phyloP scores from a whole-genome alignment of 2,797 vertebrate genomes.

The Pteropus rufus region DNA sequence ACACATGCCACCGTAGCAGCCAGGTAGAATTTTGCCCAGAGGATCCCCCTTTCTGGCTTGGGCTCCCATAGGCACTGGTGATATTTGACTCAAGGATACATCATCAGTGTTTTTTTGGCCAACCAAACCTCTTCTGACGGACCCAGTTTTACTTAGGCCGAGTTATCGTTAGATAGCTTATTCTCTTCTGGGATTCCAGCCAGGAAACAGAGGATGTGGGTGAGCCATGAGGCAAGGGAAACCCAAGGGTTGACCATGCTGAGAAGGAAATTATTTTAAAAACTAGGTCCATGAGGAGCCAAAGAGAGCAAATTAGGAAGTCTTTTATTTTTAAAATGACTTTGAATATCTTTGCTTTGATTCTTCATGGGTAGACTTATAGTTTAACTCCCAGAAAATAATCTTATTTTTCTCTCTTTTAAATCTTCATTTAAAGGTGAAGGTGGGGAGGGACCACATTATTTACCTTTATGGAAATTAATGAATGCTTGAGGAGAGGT shows the following conservation, averaged over 20 bases:
- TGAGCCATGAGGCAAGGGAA: neutral
- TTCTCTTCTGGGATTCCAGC: neutral
- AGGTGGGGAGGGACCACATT: neutral
- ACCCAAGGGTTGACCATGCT: neutral
- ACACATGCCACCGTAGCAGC: accelerated
- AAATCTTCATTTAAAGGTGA: neutral
- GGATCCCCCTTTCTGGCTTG: neutral
- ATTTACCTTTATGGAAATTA: neutral
- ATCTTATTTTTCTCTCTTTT: neutral
- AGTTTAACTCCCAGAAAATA: neutral
- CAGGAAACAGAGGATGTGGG: neutral
- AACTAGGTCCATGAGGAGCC: neutral
- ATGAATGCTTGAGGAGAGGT: neutral
- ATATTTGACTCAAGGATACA: neutral
- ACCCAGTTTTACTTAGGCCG: neutral
- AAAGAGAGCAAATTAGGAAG: neutral
- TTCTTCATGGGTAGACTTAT: neutral
- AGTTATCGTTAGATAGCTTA: neutral
- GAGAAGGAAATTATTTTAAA: neutral
- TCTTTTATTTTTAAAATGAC: neutral
- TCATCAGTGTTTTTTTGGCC: neutral
- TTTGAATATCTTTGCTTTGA: neutral
- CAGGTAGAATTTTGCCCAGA: neutral
- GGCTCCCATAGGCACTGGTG: neutral
- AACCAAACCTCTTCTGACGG: neutral